Percentiles rank a stretch among this genome's conserved stretches.
Evolutionary conservation across 2,797 vertebrate species (phyloP).

Genomic region (Crenuchus spilurus): DNA sequence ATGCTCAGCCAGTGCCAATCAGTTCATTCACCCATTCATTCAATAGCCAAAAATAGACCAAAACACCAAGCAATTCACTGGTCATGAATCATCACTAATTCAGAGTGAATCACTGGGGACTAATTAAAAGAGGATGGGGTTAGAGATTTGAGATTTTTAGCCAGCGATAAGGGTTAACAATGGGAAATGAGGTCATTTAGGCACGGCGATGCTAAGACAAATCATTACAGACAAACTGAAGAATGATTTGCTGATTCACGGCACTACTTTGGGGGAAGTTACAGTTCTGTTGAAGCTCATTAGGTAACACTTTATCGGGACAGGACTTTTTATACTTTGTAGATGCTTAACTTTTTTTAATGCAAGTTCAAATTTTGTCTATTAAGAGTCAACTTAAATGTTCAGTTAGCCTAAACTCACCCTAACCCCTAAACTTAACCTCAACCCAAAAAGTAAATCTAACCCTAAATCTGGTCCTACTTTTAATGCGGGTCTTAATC

Average conservation of each 20-base stretch:
- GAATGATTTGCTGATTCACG: neutral
- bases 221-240: neutral
- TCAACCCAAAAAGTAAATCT: too few species aligned
- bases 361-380: too few species aligned
- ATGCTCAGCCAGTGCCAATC: neutral
- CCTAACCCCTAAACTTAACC: too few species aligned
- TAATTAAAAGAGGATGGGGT: neutral
- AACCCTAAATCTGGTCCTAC: too few species aligned
- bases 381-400: too few species aligned
- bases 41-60: neutral
- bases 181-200: slow-evolving; percentile 13
- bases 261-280: neutral
- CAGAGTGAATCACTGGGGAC: neutral
- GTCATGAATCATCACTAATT: neutral
- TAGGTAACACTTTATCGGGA: too few species aligned
- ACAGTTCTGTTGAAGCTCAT: too few species aligned
- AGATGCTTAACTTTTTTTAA: too few species aligned
- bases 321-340: too few species aligned
- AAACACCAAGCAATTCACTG: neutral
- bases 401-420: too few species aligned
- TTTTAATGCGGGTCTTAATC: too few species aligned
- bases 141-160: neutral
- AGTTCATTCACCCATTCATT: neutral
- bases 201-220: neutral
- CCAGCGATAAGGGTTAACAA: neutral